Evolutionary conservation across 1,140 invertebrate genomes (phyloP).

Genomic region (Caenorhabditis inopinata): DNA sequence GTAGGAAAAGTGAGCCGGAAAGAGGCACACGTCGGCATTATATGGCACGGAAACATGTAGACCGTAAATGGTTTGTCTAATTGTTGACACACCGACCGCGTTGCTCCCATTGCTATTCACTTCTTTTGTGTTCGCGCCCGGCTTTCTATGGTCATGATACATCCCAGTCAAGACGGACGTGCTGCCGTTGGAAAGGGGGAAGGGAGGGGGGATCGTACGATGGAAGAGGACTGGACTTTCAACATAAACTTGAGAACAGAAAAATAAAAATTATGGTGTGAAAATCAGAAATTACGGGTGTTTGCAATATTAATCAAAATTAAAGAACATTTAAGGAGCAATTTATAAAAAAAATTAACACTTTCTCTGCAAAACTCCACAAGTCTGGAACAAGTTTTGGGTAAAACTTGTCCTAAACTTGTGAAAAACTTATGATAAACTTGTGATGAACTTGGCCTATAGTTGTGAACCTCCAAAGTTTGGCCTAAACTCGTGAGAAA

Average conservation of each 20-base stretch:
- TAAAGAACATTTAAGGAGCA: too few species aligned
- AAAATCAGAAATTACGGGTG: too few species aligned
- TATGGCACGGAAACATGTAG: constrained; percentile 30
- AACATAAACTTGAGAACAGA: constrained; percentile 9
- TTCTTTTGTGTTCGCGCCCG: constrained; percentile 13
- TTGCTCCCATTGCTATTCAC: not conserved
- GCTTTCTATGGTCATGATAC: constrained; percentile 19
- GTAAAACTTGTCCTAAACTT: too few species aligned
- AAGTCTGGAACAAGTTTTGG: too few species aligned
- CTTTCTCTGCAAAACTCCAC: too few species aligned
- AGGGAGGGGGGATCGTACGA: not conserved
- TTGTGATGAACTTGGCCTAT: too few species aligned
- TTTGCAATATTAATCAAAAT: too few species aligned
- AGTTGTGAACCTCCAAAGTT: too few species aligned
- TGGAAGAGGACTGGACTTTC: not conserved
- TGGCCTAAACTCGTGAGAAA: too few species aligned
- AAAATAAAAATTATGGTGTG: too few species aligned
- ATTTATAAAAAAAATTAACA: too few species aligned
- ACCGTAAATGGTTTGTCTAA: constrained; percentile 24
- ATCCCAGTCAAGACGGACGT: constrained; percentile 11
- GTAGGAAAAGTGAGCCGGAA: not conserved
- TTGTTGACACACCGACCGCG: constrained; percentile 16
- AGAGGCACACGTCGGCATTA: not conserved
- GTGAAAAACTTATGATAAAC: too few species aligned
- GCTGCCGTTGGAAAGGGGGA: not conserved